Evolutionary conservation across 2,888 invertebrate genomes (phyloP).

Genomic region (Scaptomyza tumidula): DNA sequence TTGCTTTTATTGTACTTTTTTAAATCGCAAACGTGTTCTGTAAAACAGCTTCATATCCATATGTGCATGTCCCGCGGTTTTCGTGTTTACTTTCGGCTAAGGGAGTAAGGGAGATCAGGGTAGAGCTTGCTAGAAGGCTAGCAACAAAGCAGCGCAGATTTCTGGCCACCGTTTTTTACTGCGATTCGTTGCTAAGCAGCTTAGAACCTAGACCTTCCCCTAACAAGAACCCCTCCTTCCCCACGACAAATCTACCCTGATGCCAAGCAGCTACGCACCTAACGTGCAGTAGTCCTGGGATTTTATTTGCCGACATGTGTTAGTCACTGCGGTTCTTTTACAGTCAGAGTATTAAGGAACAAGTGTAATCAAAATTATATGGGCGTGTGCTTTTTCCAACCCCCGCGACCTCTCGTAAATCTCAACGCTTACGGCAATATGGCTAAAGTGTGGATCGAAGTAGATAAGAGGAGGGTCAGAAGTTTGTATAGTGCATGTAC

Average conservation of each 20-base stretch:
- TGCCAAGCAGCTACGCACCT: not conserved
- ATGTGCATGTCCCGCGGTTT: slow-evolving; percentile 57
- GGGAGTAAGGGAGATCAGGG: not conserved
- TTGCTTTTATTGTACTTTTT: slow-evolving; percentile 65
- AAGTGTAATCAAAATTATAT: slow-evolving; percentile 79
- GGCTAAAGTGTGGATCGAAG: slow-evolving; percentile 43
- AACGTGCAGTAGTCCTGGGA: slow-evolving; percentile 39
- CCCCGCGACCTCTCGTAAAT: slow-evolving; percentile 53
- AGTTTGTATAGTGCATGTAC: not conserved
- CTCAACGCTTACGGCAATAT: slow-evolving; percentile 65
- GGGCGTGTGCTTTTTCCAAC: slow-evolving; percentile 58
- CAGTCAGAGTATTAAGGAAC: slow-evolving; percentile 73
- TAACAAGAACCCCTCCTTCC: not conserved
- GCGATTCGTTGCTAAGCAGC: slow-evolving; percentile 74
- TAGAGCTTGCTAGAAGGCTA: not conserved
- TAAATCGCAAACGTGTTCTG: slow-evolving; percentile 78
- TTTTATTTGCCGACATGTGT: slow-evolving; percentile 65
- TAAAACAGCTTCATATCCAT: slow-evolving; percentile 69
- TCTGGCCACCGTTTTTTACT: slow-evolving; percentile 62
- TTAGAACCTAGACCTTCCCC: slow-evolving; percentile 39
- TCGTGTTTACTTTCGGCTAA: slow-evolving; percentile 12
- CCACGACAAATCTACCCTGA: not conserved
- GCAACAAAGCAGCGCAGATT: slow-evolving; percentile 56
- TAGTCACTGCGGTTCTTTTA: slow-evolving; percentile 53
- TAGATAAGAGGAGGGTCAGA: not conserved